Conservation (phyloP, 2,888 invertebrate species). For the Fissipunctia ypsillon region DNA sequence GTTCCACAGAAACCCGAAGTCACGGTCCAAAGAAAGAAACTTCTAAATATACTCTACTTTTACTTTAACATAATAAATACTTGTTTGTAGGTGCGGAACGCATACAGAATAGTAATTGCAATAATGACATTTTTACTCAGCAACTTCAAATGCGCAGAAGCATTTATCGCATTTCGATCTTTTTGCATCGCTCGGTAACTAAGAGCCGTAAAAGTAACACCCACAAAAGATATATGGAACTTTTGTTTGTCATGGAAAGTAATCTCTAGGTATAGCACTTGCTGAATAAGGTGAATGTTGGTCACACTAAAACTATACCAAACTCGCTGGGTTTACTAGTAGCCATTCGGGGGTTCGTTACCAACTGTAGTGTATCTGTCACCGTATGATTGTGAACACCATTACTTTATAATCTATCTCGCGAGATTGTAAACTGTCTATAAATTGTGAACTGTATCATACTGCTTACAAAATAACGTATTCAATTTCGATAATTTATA, state of each 20-base stretch:
- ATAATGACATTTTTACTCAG: constrained; percentile 6
- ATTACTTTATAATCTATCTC: no score
- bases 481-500: no score
- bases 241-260: background rate
- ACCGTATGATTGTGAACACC: no score
- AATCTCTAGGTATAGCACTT: background rate
- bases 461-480: no score
- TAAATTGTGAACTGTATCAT: no score
- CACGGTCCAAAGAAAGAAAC: background rate
- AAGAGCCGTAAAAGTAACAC: constrained; percentile 3
- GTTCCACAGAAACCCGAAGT: no score
- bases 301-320: background rate
- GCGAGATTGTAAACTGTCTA: no score
- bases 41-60: background rate
- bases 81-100: background rate
- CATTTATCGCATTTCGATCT: constrained; percentile 15
- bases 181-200: constrained; percentile 17
- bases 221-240: background rate
- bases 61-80: background rate
- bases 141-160: background rate
- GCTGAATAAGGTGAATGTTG: background rate
- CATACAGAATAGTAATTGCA: background rate
- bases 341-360: background rate
- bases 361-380: no score
- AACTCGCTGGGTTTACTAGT: background rate